Base-by-base conservation (phyloP, 2,888 invertebrate genomes). In the Urechis unicinctus region DNA sequence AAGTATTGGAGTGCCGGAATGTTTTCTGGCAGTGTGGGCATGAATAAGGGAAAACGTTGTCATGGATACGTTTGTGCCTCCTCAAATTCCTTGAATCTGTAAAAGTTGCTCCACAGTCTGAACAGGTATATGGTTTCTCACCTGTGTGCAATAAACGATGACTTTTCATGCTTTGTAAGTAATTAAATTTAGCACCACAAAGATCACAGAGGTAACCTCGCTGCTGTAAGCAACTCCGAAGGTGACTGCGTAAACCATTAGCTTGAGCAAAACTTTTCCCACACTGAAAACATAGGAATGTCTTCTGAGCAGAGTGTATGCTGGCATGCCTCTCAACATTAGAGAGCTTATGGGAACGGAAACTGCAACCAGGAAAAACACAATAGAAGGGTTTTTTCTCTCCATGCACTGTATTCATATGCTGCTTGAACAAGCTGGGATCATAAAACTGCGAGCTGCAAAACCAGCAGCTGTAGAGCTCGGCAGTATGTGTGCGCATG, bases 1-100 rank as follows among this genome's bases (percentile, higher is more conserved):
- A 56, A 13, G 68, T 66, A 53, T 69, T 69, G 13, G 68, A 68
- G 51, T 69, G 68, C 22, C 69, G 55, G 53, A 65, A 69, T n/a
- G 61, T 54, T 44, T 69, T 68, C n/a, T 60, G 60, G 54, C 69
- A 69, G n/a, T 61, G 57, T 1, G 57, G 49, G 31, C 69, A 69
- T 2, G 64, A 47, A 53, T 68, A 69, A 1, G 69, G 69, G 47
- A 61, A 69, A 21, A 57, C 41, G 49, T 61, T 61, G 25, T 65
- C 65, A 41, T 71, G 71, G 43, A 68, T 69, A 9, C 63, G 62
- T 52, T 63, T 61, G 56, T 71, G 71, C 1, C 71, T 55, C 43
- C 63, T 64, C 24, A 68, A 60, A 53, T 71, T 71, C 1, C 68
- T 59, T 47, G 62, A 63, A 49, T 70, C 69, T n/a, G 66, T 65